Percentiles rank a stretch among this genome's conserved stretches.
These are phyloP conservation scores for Tupaia chinensis DNA, from an alignment of 2,113 vertebrate species.

Conservation along the genomic window DNA sequence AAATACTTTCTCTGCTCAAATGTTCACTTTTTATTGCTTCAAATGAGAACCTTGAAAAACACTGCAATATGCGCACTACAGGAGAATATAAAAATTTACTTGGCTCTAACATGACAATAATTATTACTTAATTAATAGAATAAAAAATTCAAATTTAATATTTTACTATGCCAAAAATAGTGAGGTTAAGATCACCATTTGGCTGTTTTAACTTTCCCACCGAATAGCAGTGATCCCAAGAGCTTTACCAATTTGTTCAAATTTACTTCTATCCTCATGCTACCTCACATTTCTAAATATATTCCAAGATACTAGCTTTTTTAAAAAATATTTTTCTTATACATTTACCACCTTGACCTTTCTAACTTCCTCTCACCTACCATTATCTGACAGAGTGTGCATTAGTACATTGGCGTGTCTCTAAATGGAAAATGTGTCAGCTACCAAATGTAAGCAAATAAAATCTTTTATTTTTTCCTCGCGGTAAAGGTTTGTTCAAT, in stretches of 20 bases:
- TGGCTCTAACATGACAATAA: neutral
- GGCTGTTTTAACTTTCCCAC: neutral
- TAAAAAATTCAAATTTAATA: constrained; percentile 14
- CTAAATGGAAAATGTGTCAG: constrained; percentile 43
- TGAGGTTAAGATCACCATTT: neutral
- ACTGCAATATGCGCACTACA: neutral
- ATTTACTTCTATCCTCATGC: neutral
- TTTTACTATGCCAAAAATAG: neutral
- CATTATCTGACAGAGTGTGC: neutral
- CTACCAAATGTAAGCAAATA: neutral
- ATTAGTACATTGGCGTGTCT: neutral
- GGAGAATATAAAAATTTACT: neutral
- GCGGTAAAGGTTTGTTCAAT: constrained; percentile 35
- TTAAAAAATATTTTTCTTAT: neutral
- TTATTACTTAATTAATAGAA: neutral
- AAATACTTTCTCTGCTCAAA: neutral
- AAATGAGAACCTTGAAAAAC: neutral
- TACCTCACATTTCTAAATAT: neutral
- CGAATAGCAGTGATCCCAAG: neutral
- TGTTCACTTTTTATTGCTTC: neutral
- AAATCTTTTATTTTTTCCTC: constrained; percentile 42
- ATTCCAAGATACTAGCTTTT: neutral
- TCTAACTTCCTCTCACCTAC: neutral
- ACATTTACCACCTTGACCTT: neutral
- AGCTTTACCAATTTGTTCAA: neutral